Evolutionary conservation across 2,888 invertebrate species (phyloP), one percentile per base, ranked within the genome.

Genomic region (Phyllotreta cruciferae): DNA sequence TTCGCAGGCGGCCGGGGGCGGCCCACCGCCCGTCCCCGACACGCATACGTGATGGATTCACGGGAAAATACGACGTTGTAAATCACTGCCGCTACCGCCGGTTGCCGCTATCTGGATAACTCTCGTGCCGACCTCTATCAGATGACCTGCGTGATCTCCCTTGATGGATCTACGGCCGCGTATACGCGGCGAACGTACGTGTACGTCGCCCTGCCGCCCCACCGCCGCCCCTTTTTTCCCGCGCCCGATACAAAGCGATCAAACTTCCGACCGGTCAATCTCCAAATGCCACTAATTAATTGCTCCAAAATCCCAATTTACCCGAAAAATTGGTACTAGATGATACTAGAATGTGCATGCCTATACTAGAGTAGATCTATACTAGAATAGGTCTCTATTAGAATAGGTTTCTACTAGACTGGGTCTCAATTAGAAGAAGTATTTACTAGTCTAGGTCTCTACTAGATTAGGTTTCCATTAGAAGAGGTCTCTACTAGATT

Each of bases 101-200:
- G 24, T 58, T 58, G 44, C 42, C 72, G 74, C 74, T 76, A 77
- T 76, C 76, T 75, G 77, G 77, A 75, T 76, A 77, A 74, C 74
- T 75, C 76, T 75, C 77, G 76, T 77, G 77, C 78, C 76, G 75
- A 72, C 74, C 75, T 74, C 77, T 78, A 79, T 79, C 79, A 76
- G 79, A 78, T 78, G 79, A 78, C 79, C 79, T 77, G 76, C 77
- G 75, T 77, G 77, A 77, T 77, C 77, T 76, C 71, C 66, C 72
- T 73, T 77, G 77, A 78, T 77, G 75, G 74, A 77, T 76, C 75
- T 75, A 74, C 69, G 70, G 70, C 67, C 67, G 62, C 24, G 24
- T 24, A 24, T 24, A 24, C 24, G 24, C 24, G 24, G 24, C 24
- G 24, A 24, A 58, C 65, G 47, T 8, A 8, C 24, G 14, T 9